A percentile compares a stretch with the other conserved stretches of the same genome.
phyloP scores from a whole-genome alignment of 2,113 vertebrate species.

The Blennius ocellaris region DNA sequence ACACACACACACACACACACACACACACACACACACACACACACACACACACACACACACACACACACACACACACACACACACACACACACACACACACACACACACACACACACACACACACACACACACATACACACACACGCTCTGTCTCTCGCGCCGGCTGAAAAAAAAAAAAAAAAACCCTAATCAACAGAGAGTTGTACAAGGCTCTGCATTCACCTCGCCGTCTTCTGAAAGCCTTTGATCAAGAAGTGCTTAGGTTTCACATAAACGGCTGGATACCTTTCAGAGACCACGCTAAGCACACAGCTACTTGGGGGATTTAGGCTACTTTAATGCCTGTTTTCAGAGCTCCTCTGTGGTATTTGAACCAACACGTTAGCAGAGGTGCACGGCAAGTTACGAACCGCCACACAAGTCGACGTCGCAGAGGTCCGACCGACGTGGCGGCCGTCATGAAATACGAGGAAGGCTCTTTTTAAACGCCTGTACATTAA shows the following conservation, averaged over 20 bases:
- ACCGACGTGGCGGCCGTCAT: constrained; percentile 13
- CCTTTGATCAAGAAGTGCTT: constrained; percentile 82
- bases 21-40: constrained; percentile 9
- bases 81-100: constrained; percentile 31
- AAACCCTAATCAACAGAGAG: constrained; percentile 65
- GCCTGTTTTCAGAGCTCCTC: constrained; percentile 78
- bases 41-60: constrained; percentile 40
- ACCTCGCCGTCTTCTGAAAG: constrained; percentile 67
- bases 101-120: constrained; percentile 36
- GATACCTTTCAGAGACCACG: constrained; percentile 77
- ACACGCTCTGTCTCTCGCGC: not conserved
- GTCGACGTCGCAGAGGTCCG: constrained; percentile 47
- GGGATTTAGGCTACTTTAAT: constrained; percentile 76
- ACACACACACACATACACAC: constrained; percentile 17
- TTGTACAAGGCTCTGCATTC: constrained; percentile 70
- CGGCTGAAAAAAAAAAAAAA: constrained; percentile 28
- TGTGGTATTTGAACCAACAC: constrained; percentile 73
- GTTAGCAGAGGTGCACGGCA: constrained; percentile 64
- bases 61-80: constrained; percentile 29
- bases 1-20: constrained; percentile 36
- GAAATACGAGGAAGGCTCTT: constrained; percentile 11
- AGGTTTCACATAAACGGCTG: constrained; percentile 76
- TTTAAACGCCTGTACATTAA: not conserved
- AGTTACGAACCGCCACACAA: constrained; percentile 71
- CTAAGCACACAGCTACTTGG: constrained; percentile 74